phyloP scores from a whole-genome alignment of 1,140 invertebrate species.

The Monomorium pharaonis region DNA sequence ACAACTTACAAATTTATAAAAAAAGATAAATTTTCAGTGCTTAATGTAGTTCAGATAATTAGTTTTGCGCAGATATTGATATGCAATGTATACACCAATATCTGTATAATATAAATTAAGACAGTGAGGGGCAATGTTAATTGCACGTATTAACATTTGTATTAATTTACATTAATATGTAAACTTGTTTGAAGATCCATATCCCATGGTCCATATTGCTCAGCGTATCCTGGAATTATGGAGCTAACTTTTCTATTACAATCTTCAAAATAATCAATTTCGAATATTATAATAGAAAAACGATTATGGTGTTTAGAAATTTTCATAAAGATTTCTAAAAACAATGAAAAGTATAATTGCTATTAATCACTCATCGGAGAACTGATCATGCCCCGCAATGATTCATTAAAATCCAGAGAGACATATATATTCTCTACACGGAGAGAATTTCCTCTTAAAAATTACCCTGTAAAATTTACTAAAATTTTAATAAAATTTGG shows the following conservation, averaged over 20 bases:
- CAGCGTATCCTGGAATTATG: background rate
- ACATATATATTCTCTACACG: no score
- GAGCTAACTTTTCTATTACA: background rate
- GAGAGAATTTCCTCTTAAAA: no score
- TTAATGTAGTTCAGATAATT: background rate
- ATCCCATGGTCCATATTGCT: background rate
- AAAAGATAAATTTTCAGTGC: background rate
- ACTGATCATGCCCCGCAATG: background rate
- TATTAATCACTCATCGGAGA: background rate
- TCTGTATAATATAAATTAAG: background rate
- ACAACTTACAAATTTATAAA: background rate
- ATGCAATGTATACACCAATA: background rate
- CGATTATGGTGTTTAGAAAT: background rate
- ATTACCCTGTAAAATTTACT: no score
- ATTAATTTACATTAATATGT: background rate
- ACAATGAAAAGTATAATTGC: no score
- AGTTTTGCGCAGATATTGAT: background rate
- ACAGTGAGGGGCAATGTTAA: background rate
- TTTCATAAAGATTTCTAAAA: background rate
- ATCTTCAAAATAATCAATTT: background rate
- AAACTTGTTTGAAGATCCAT: background rate
- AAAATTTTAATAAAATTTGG: no score
- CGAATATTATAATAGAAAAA: background rate
- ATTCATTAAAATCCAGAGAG: background rate
- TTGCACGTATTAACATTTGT: background rate